phyloP scores from a whole-genome alignment of 2,113 vertebrate species.

The Oostethus manadensis region DNA sequence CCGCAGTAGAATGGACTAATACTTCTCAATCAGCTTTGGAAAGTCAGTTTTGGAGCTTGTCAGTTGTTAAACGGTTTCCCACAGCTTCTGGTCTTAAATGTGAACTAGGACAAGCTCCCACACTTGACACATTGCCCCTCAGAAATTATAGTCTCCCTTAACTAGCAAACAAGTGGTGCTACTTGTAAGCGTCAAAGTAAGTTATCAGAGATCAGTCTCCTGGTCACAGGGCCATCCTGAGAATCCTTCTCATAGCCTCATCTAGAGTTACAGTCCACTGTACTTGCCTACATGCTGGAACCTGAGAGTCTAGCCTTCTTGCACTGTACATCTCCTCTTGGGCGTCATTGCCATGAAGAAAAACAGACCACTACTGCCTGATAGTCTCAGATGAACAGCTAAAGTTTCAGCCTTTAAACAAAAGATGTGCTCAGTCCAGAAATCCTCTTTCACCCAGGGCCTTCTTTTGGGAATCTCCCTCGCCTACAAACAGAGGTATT shows the following conservation, averaged over 20 bases:
- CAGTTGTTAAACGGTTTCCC: background rate
- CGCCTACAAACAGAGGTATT: constrained; percentile 28
- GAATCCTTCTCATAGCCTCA: constrained; percentile 37
- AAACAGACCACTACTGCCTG: constrained; percentile 38
- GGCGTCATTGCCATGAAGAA: constrained; percentile 36
- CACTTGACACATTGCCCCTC: background rate
- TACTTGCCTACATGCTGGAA: constrained; percentile 41
- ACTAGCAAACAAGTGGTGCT: background rate
- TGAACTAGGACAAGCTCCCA: background rate
- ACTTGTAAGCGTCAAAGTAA: background rate
- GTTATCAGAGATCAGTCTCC: constrained; percentile 1
- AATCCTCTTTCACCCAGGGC: constrained; percentile 33
- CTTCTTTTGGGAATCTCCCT: constrained; percentile 36
- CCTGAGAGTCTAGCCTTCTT: constrained; percentile 46
- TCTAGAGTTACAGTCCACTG: constrained; percentile 59
- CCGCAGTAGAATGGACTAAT: background rate
- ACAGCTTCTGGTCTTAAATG: background rate
- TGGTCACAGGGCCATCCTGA: constrained; percentile 19
- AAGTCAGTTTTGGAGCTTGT: background rate
- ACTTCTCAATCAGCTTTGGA: background rate
- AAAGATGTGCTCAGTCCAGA: constrained; percentile 36
- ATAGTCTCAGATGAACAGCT: constrained; percentile 51
- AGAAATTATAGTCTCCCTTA: background rate
- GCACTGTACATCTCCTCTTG: constrained; percentile 44
- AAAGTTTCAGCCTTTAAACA: constrained; percentile 57